These are phyloP conservation scores for Marmota flaviventris DNA, from an alignment of 2,113 vertebrate genomes.

Conservation along the genomic window DNA sequence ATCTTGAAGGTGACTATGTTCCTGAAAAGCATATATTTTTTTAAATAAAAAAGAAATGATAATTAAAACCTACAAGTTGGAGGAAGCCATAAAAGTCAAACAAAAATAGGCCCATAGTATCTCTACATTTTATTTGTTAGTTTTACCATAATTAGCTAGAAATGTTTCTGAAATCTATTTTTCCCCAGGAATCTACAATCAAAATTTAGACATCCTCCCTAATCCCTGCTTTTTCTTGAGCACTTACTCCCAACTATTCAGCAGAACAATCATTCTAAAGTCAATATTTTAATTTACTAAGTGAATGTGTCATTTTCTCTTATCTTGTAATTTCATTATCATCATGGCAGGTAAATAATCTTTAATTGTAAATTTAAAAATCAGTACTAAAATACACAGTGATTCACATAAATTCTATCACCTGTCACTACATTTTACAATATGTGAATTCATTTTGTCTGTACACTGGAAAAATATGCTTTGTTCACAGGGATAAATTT, in stretches of 20 bases:
- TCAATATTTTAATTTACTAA: neutral
- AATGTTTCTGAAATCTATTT: slow-evolving; percentile 16
- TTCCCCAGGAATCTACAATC: neutral
- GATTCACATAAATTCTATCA: neutral
- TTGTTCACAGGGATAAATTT: neutral
- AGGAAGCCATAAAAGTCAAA: neutral
- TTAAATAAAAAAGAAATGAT: neutral
- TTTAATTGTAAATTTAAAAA: slow-evolving; percentile 32
- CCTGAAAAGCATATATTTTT: neutral
- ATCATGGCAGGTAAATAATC: neutral
- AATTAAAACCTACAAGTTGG: neutral
- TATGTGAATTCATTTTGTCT: neutral
- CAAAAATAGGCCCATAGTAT: neutral
- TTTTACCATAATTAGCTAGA: neutral
- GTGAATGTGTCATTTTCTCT: neutral
- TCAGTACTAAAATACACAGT: neutral
- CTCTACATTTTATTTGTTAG: neutral
- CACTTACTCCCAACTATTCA: neutral
- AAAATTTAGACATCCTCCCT: neutral
- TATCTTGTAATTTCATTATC: neutral
- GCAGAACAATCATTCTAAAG: slow-evolving; percentile 50
- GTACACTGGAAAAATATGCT: neutral
- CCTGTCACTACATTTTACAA: neutral
- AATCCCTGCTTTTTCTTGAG: neutral
- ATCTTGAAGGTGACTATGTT: neutral